These are phyloP conservation scores for Peromyscus attwateri DNA, from an alignment of 2,797 vertebrate genomes.

Conservation along the genomic window DNA sequence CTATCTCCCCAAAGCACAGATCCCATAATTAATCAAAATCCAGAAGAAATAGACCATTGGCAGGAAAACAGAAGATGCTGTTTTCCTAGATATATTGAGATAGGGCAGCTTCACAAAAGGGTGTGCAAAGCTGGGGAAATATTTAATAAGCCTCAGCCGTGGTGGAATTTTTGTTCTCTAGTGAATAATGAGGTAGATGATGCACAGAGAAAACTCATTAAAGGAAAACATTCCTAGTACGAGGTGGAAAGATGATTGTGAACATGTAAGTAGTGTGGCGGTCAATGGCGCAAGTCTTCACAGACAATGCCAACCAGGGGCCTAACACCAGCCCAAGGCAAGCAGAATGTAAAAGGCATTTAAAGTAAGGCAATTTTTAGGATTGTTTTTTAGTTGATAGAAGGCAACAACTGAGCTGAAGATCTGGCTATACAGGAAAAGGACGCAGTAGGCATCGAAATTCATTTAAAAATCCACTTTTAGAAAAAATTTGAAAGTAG, in stretches of 20 bases:
- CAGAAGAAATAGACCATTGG: slow-evolving; percentile 54
- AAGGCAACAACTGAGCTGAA: slow-evolving; percentile 36
- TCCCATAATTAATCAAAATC: slow-evolving; percentile 64
- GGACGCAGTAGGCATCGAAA: slow-evolving; percentile 19
- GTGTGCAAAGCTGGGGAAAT: slow-evolving; percentile 31
- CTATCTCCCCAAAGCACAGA: not conserved
- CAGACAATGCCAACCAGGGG: not conserved
- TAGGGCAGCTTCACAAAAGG: slow-evolving; percentile 21
- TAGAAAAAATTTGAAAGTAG: not conserved
- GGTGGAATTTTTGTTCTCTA: slow-evolving; percentile 51
- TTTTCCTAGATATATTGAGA: slow-evolving; percentile 43
- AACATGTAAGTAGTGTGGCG: not conserved
- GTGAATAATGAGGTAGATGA: slow-evolving; percentile 57
- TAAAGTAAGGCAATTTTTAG: not conserved
- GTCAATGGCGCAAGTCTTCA: slow-evolving; percentile 6
- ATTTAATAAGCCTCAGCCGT: slow-evolving; percentile 56
- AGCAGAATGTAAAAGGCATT: not conserved
- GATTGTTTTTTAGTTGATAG: not conserved
- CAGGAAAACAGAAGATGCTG: slow-evolving; percentile 59
- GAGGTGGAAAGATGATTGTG: slow-evolving; percentile 12
- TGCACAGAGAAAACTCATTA: slow-evolving; percentile 30
- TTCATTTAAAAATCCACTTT: not conserved
- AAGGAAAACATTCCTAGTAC: not conserved
- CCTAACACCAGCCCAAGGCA: not conserved
- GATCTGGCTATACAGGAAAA: not conserved